These are phyloP conservation scores for Lutraria rhynchaena DNA, from an alignment of 1,140 invertebrate species.

Conservation along the genomic window DNA sequence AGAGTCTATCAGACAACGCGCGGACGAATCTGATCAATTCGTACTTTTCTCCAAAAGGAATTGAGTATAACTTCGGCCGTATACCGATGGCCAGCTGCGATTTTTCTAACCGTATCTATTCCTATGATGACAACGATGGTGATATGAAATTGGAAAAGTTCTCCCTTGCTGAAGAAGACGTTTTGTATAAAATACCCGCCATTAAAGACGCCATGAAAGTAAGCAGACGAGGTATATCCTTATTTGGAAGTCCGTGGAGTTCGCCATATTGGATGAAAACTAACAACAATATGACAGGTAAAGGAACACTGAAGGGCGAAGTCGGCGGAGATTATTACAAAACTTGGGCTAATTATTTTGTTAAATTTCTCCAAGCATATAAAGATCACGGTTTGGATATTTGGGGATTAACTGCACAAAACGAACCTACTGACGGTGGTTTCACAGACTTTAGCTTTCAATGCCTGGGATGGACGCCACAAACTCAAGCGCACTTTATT, in stretches of 20 bases:
- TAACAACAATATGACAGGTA: slow-evolving; percentile 85
- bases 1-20: slow-evolving; percentile 83
- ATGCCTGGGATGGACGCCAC: slow-evolving; percentile 88
- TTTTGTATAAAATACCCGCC: slow-evolving; percentile 86
- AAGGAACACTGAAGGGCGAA: slow-evolving; percentile 85
- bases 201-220: slow-evolving; percentile 84
- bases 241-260: slow-evolving; percentile 91
- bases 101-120: slow-evolving; percentile 88
- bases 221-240: slow-evolving; percentile 81
- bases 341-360: slow-evolving; percentile 90
- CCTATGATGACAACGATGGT: slow-evolving; percentile 86
- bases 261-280: slow-evolving; percentile 97
- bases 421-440: slow-evolving; percentile 84
- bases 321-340: slow-evolving; percentile 88
- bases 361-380: slow-evolving; percentile 87
- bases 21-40: slow-evolving; percentile 86
- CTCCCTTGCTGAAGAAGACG: slow-evolving; percentile 87
- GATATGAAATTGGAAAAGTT: slow-evolving; percentile 88
- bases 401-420: slow-evolving; percentile 87
- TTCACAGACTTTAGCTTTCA: slow-evolving; percentile 86
- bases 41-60: slow-evolving; percentile 78
- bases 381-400: slow-evolving; percentile 83
- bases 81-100: slow-evolving; percentile 92
- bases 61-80: slow-evolving; percentile 87
- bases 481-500: slow-evolving; percentile 86